These are phyloP conservation scores for Taxidea taxus DNA, from an alignment of 2,113 vertebrate species.

Conservation along the genomic window DNA sequence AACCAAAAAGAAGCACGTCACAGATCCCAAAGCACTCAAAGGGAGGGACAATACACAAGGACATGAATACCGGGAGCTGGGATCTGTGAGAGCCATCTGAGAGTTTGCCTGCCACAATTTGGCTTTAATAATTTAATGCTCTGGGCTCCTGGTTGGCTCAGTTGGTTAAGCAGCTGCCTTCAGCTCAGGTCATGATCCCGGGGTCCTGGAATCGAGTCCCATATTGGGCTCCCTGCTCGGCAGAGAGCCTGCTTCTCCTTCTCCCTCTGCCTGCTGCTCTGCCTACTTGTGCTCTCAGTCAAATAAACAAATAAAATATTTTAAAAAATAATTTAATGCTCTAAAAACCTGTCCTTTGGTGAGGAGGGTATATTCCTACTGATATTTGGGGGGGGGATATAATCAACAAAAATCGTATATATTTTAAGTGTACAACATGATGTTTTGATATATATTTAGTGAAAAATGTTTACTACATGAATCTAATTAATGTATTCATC, in stretches of 20 bases:
- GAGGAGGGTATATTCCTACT: background rate
- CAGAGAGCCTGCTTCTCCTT: too few species aligned
- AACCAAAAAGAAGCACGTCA: conserved; percentile 21
- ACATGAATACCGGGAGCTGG: background rate
- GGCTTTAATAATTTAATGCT: background rate
- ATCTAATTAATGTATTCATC: background rate
- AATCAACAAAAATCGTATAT: background rate
- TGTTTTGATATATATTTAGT: background rate
- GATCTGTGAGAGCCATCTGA: too few species aligned
- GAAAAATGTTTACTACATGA: background rate
- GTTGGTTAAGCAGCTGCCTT: too few species aligned
- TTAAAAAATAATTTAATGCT: background rate
- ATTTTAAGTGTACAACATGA: background rate
- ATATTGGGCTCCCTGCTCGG: too few species aligned
- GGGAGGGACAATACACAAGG: background rate
- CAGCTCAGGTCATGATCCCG: too few species aligned
- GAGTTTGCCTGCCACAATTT: background rate
- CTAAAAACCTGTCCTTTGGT: background rate
- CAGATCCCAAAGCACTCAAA: background rate
- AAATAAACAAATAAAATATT: too few species aligned
- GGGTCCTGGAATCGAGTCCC: too few species aligned
- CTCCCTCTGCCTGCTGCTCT: too few species aligned
- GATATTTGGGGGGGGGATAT: background rate
- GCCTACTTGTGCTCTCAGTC: too few species aligned
- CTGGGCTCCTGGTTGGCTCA: too few species aligned